Evolutionary conservation across 1,140 invertebrate genomes (phyloP).

Genomic region (Trichoplusia ni): DNA sequence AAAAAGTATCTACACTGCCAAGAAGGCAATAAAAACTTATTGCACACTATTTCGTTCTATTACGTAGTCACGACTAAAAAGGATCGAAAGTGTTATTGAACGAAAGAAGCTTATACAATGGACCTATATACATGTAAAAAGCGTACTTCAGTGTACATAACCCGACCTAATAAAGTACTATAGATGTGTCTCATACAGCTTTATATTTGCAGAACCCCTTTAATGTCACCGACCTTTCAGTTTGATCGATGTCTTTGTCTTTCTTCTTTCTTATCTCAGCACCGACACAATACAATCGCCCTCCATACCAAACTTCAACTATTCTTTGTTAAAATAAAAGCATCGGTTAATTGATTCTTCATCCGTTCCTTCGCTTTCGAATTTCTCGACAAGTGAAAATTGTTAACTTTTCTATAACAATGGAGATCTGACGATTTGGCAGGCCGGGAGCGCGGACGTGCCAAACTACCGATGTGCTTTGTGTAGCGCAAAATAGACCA

Average conservation of each 20-base stretch:
- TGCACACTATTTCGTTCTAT: slow-evolving; percentile 6
- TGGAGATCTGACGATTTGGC: slow-evolving; percentile 36
- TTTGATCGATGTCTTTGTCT: slow-evolving; percentile 64
- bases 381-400: slow-evolving; percentile 34
- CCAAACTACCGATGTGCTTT: slow-evolving; percentile 46
- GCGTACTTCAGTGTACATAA: not conserved
- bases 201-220: slow-evolving; percentile 11
- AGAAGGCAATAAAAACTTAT: slow-evolving; percentile 16
- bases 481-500: slow-evolving; percentile 49
- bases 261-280: slow-evolving; percentile 16
- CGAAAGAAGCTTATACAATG: slow-evolving; percentile 7
- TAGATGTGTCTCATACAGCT: slow-evolving; percentile 13
- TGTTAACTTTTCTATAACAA: slow-evolving; percentile 43
- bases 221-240: slow-evolving; percentile 39
- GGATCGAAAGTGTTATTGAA: slow-evolving; percentile 7
- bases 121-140: not conserved
- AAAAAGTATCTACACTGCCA: slow-evolving; percentile 11
- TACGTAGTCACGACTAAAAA: not conserved
- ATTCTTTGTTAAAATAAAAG: slow-evolving; percentile 21
- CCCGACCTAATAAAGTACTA: not conserved
- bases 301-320: slow-evolving; percentile 6
- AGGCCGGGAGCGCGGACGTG: slow-evolving; percentile 29
- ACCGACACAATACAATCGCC: slow-evolving; percentile 8
- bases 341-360: slow-evolving; percentile 29
- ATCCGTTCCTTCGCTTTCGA: slow-evolving; percentile 15